A percentile compares a stretch with the other conserved stretches of the same genome.
Evolutionary conservation across 2,888 invertebrate species (phyloP).

Genomic region (Drosophila bunnanda): DNA sequence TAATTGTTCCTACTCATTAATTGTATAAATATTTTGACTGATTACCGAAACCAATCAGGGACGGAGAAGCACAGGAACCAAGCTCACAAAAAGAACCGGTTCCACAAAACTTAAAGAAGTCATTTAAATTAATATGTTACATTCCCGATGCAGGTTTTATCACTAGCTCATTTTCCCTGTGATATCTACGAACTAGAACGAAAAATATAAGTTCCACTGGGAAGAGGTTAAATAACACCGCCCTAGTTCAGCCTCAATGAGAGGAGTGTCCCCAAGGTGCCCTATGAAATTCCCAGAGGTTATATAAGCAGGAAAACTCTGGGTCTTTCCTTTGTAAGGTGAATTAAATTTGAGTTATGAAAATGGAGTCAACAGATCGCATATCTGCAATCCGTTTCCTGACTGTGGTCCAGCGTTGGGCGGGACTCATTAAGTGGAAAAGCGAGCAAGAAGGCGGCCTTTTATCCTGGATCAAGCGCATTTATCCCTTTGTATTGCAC

Average conservation of each 20-base stretch:
- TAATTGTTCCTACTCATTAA: constrained; percentile 58
- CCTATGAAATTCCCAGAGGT: constrained; percentile 5
- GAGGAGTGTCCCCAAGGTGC: background rate
- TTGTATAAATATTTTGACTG: constrained; percentile 58
- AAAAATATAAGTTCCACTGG: constrained; percentile 1
- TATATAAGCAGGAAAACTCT: constrained; percentile 61
- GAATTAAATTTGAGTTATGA: background rate
- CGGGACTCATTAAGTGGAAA: constrained; percentile 54
- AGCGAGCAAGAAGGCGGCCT: constrained; percentile 1
- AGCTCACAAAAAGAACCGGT: constrained; percentile 35
- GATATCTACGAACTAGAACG: constrained; percentile 23
- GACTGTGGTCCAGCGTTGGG: constrained; percentile 39
- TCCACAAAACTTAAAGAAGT: constrained; percentile 5
- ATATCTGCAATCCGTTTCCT: constrained; percentile 33
- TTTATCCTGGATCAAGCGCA: constrained; percentile 16
- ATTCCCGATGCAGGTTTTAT: constrained; percentile 16
- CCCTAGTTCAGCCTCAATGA: constrained; percentile 30
- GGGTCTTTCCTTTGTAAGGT: background rate
- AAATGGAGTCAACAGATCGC: constrained; percentile 41
- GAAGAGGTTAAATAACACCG: background rate
- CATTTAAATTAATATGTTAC: background rate
- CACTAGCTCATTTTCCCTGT: background rate
- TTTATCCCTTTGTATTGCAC: constrained; percentile 56
- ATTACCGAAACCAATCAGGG: constrained; percentile 53
- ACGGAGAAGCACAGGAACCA: constrained; percentile 12